These are phyloP conservation scores for Pteria penguin DNA, from an alignment of 2,888 invertebrate genomes.

Conservation along the genomic window DNA sequence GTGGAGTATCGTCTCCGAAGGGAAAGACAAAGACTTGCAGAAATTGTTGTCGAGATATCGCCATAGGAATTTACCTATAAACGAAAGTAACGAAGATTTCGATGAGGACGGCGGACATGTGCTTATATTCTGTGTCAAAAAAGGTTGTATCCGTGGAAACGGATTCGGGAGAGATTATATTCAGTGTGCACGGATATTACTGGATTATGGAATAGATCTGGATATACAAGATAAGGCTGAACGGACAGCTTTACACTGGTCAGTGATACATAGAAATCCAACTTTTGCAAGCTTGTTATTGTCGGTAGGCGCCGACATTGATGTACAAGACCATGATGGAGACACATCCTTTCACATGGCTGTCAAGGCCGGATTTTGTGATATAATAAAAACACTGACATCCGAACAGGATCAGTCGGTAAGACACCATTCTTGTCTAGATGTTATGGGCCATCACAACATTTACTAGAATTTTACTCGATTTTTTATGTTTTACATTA, in stretches of 20 bases:
- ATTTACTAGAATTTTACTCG: too few species aligned
- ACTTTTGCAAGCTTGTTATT: slow-evolving; percentile 47
- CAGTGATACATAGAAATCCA: slow-evolving; percentile 51
- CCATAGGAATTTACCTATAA: slow-evolving; percentile 41
- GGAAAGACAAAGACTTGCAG: slow-evolving; percentile 48
- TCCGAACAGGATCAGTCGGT: slow-evolving; percentile 49
- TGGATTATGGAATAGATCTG: slow-evolving; percentile 53
- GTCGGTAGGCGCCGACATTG: slow-evolving; percentile 53
- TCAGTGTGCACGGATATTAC: slow-evolving; percentile 51
- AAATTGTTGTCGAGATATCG: slow-evolving; percentile 37
- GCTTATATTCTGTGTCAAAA: slow-evolving; percentile 56
- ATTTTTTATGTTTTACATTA: too few species aligned
- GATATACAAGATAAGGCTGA: slow-evolving; percentile 55
- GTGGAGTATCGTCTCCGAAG: slow-evolving; percentile 52
- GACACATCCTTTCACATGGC: slow-evolving; percentile 54
- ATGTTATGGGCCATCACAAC: too few species aligned
- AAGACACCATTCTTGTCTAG: slow-evolving; percentile 8
- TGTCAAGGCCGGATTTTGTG: slow-evolving; percentile 51
- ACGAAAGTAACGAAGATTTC: slow-evolving; percentile 50
- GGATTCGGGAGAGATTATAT: slow-evolving; percentile 52
- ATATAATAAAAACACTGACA: slow-evolving; percentile 48
- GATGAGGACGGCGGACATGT: slow-evolving; percentile 60
- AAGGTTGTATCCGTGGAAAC: slow-evolving; percentile 50
- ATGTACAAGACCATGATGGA: slow-evolving; percentile 57
- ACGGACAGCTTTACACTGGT: slow-evolving; percentile 58